Percentiles rank a stretch among this genome's conserved stretches.
Conservation (phyloP, 2,888 invertebrate species). For the Troides aeacus region DNA sequence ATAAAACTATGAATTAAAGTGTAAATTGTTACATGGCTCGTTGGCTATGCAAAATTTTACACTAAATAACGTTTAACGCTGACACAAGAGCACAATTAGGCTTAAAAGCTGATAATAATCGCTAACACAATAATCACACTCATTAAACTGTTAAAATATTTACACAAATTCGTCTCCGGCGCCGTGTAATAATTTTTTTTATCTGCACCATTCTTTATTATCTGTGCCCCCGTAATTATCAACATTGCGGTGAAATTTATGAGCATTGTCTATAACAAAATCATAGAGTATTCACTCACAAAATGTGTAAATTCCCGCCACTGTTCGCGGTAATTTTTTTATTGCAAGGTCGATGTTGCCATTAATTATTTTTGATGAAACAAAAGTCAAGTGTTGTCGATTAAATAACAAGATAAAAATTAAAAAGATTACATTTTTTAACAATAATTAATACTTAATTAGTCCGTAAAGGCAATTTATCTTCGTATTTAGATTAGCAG, state of each 20-base stretch:
- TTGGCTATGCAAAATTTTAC: conserved; percentile 51
- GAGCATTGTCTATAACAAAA: conserved; percentile 16
- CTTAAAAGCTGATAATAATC: conserved; percentile 51
- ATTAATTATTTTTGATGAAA: conserved; percentile 12
- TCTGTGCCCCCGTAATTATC: conserved; percentile 12
- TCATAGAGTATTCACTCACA: conserved; percentile 7
- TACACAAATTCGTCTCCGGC: conserved; percentile 32
- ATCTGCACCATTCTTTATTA: conserved; percentile 24
- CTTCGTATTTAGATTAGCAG: conserved; percentile 11
- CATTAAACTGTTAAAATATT: conserved; percentile 42
- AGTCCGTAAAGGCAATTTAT: conserved; percentile 27
- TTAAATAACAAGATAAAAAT: conserved; percentile 6
- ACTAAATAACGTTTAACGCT: conserved; percentile 34
- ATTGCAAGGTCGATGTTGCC: not conserved
- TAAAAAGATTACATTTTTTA: conserved; percentile 9
- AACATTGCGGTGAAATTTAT: conserved; percentile 22
- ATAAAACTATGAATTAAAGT: conserved; percentile 32
- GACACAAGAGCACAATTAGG: conserved; percentile 49
- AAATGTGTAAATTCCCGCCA: conserved; percentile 4
- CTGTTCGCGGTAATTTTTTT: not conserved
- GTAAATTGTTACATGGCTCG: conserved; percentile 46
- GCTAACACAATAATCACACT: conserved; percentile 42
- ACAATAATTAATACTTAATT: conserved; percentile 12
- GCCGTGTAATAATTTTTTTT: conserved; percentile 28
- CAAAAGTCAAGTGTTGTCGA: conserved; percentile 20